These are phyloP conservation scores for Lissonota sp. DNA, from an alignment of 2,888 invertebrate species.

Conservation along the genomic window DNA sequence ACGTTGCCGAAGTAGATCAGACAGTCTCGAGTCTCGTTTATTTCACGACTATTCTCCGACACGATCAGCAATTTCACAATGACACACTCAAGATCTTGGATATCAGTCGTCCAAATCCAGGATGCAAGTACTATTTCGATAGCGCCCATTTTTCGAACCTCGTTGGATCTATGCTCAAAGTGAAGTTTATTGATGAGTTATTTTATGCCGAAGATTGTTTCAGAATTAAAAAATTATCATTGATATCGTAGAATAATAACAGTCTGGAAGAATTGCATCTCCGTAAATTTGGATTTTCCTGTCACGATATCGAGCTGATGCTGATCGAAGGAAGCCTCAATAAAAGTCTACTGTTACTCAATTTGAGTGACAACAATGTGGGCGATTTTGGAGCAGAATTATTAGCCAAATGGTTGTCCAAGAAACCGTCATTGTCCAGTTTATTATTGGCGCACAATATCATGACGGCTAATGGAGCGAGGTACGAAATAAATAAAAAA, in stretches of 20 bases:
- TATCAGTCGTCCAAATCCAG: slow-evolving; percentile 82
- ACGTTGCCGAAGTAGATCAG: slow-evolving; percentile 86
- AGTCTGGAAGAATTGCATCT: slow-evolving; percentile 86
- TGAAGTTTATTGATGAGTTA: slow-evolving; percentile 61
- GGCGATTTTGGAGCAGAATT: slow-evolving; percentile 86
- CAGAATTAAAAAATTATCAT: no score
- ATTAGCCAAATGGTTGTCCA: slow-evolving; percentile 85
- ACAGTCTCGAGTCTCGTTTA: slow-evolving; percentile 85
- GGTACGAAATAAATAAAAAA: slow-evolving; percentile 72
- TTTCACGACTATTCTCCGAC: slow-evolving; percentile 84
- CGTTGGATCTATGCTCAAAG: slow-evolving; percentile 80
- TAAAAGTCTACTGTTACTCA: slow-evolving; percentile 85
- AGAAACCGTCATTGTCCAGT: slow-evolving; percentile 84
- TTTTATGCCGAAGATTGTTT: neutral
- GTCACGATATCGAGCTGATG: slow-evolving; percentile 87
- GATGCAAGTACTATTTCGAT: slow-evolving; percentile 74
- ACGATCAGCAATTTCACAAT: slow-evolving; percentile 78
- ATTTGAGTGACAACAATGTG: slow-evolving; percentile 87
- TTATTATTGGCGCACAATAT: slow-evolving; percentile 86
- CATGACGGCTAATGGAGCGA: slow-evolving; percentile 86
- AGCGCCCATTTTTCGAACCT: slow-evolving; percentile 76
- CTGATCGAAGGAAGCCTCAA: slow-evolving; percentile 85
- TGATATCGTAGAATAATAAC: slow-evolving; percentile 77
- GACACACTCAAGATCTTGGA: slow-evolving; percentile 80
- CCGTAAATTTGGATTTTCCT: slow-evolving; percentile 86